Conservation (phyloP, 2,797 vertebrate species). For the Pangasius mekongensis region DNA sequence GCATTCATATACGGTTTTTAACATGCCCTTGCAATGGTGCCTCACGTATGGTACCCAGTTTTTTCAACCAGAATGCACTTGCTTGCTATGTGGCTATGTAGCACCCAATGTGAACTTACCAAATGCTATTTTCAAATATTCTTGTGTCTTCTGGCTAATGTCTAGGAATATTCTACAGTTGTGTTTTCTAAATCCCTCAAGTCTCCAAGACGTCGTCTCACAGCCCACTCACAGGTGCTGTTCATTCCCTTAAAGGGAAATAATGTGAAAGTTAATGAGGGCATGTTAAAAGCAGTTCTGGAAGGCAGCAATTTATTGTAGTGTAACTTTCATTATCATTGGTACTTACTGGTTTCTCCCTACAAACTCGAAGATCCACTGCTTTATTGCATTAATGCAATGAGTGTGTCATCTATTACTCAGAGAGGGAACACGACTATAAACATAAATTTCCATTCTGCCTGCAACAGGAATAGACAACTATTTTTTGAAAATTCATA, state of each 20-base stretch:
- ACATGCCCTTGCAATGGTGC: background rate
- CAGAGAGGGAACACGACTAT: background rate
- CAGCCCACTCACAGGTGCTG: background rate
- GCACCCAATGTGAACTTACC: background rate
- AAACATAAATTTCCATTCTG: slow-evolving; percentile 11
- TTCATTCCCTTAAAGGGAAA: background rate
- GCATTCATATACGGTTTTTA: slow-evolving; percentile 61
- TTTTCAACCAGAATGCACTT: background rate
- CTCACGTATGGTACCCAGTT: background rate
- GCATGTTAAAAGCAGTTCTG: slow-evolving; percentile 15
- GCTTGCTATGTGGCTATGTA: background rate
- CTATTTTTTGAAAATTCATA: slow-evolving; percentile 16
- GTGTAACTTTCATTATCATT: slow-evolving; percentile 11
- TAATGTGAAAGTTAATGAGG: background rate
- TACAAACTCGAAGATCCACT: background rate
- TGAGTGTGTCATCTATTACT: background rate
- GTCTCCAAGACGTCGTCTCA: background rate
- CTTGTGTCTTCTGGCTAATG: background rate
- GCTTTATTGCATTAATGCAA: background rate
- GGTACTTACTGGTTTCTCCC: slow-evolving; percentile 17
- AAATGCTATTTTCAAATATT: background rate
- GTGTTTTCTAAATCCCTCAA: background rate
- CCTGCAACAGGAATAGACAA: background rate
- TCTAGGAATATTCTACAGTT: background rate
- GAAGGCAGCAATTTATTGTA: background rate